phyloP scores from a whole-genome alignment of 2,888 invertebrate species.

The Aporophyla lueneburgensis region DNA sequence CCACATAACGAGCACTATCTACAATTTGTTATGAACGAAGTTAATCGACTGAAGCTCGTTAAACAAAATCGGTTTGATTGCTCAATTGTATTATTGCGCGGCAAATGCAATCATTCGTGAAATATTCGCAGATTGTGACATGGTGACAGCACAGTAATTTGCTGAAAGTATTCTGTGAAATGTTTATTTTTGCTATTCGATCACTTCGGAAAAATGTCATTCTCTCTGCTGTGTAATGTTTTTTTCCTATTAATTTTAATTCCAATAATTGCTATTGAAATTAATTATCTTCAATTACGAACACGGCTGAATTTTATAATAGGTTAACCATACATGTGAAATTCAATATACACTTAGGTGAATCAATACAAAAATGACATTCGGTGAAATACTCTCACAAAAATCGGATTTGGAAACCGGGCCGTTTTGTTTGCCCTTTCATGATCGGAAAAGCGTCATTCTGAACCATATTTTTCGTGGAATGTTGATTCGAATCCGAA shows the following conservation, averaged over 20 bases:
- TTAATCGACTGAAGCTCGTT: slow-evolving; percentile 45
- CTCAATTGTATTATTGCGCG: slow-evolving; percentile 56
- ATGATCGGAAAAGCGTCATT: slow-evolving; percentile 51
- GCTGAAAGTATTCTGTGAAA: slow-evolving; percentile 33
- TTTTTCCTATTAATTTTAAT: not conserved
- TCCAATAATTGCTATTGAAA: not conserved
- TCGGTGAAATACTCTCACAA: not conserved
- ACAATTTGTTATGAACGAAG: slow-evolving; percentile 45
- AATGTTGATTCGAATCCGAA: slow-evolving; percentile 54
- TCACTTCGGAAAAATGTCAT: not conserved
- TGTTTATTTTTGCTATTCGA: slow-evolving; percentile 13
- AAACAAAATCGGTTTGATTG: slow-evolving; percentile 55
- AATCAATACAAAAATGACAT: slow-evolving; percentile 12
- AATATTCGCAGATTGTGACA: slow-evolving; percentile 51
- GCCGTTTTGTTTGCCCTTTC: slow-evolving; percentile 55
- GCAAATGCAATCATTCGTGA: slow-evolving; percentile 53
- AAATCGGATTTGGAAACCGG: slow-evolving; percentile 29
- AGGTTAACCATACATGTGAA: slow-evolving; percentile 6
- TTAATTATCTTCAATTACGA: slow-evolving; percentile 23
- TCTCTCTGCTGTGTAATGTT: not conserved
- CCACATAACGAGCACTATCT: slow-evolving; percentile 19
- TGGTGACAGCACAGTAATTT: slow-evolving; percentile 42
- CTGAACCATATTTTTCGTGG: slow-evolving; percentile 54
- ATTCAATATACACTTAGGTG: not conserved
- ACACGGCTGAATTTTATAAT: not conserved